Percentiles rank a stretch among this genome's conserved stretches.
Evolutionary conservation across 2,113 vertebrate genomes (phyloP).

Genomic region (Ivindomyrus marchei): DNA sequence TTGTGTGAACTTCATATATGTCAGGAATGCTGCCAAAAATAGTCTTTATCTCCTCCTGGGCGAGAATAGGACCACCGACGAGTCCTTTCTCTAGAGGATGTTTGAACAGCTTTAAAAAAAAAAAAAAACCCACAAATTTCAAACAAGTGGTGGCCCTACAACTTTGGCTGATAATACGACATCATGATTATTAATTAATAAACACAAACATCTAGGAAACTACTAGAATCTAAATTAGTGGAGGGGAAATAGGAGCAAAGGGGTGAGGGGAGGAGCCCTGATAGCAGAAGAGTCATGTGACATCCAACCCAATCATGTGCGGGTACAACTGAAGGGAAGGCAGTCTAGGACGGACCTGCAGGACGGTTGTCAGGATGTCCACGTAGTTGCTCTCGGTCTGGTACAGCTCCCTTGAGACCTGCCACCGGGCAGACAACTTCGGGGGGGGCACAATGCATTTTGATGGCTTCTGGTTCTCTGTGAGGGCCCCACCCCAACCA

Average conservation of each 20-base stretch:
- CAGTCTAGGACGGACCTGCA: constrained; percentile 66
- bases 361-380: constrained; percentile 85
- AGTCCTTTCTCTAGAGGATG: constrained; percentile 86
- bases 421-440: constrained; percentile 94
- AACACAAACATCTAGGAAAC: not conserved
- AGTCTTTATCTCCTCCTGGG: constrained; percentile 92
- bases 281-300: not conserved
- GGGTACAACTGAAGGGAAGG: not conserved
- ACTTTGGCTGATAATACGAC: not conserved
- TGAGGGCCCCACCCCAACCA: constrained; percentile 16
- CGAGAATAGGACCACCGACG: constrained; percentile 90
- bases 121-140: not conserved
- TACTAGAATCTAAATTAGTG: not conserved
- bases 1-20: constrained; percentile 89
- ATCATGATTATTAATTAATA: too few species aligned
- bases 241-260: not conserved
- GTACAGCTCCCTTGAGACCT: constrained; percentile 95
- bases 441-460: constrained; percentile 71
- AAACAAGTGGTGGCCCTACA: not conserved
- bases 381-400: constrained; percentile 99
- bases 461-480: constrained; percentile 68
- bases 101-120: constrained; percentile 76
- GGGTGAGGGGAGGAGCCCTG: not conserved
- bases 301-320: not conserved
- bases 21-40: constrained; percentile 98